Percentiles rank a stretch among this genome's conserved stretches.
These are phyloP conservation scores for Pygmarrhopalites habei DNA, from an alignment of 1,140 invertebrate species.

Conservation along the genomic window DNA sequence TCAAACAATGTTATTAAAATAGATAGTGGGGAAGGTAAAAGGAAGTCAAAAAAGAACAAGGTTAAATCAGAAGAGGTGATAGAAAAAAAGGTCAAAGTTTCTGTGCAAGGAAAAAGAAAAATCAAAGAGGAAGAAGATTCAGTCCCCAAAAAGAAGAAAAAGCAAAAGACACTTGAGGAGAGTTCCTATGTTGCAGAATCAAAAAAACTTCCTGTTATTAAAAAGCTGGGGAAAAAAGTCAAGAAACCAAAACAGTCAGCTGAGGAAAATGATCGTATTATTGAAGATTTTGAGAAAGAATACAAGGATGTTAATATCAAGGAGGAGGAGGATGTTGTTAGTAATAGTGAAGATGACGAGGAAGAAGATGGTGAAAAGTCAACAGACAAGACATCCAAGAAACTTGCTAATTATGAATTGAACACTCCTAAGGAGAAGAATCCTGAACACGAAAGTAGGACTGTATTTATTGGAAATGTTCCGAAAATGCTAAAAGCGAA, in stretches of 20 bases:
- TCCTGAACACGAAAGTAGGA: constrained; percentile 45
- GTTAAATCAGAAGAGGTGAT: constrained; percentile 12
- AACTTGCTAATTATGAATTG: constrained; percentile 16
- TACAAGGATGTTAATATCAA: neutral
- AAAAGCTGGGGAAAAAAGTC: neutral
- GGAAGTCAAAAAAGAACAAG: neutral
- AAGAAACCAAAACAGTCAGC: neutral
- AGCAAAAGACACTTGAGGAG: neutral
- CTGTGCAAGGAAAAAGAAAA: neutral
- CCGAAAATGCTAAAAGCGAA: constrained; percentile 49
- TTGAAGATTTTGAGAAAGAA: neutral
- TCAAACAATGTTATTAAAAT: neutral
- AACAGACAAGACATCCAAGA: neutral
- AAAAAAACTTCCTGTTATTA: constrained; percentile 1
- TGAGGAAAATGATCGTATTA: neutral
- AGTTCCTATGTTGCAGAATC: neutral
- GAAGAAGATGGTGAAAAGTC: constrained; percentile 7
- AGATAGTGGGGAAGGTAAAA: neutral
- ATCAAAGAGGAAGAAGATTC: neutral
- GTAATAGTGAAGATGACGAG: constrained; percentile 5
- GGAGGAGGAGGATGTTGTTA: no score
- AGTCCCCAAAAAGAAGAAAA: neutral
- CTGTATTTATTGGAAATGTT: constrained; percentile 62
- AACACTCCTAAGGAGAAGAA: constrained; percentile 40
- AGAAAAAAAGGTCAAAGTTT: constrained; percentile 8